Evolutionary conservation across 1,140 invertebrate species (phyloP).

Genomic region (Musca vetustissima): DNA sequence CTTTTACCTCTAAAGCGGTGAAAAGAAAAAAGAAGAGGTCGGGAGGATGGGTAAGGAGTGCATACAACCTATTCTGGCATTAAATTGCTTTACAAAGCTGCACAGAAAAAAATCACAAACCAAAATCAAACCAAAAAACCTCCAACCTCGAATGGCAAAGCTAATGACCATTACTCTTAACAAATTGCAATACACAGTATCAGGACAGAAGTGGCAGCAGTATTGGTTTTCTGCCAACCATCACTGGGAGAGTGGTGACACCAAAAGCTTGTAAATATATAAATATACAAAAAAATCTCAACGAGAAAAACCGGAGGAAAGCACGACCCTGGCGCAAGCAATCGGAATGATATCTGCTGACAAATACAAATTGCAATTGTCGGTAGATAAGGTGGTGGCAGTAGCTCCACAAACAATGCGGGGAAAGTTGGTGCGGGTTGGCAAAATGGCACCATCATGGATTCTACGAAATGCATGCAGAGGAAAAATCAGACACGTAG

Average conservation of each 20-base stretch:
- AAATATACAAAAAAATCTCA: background rate
- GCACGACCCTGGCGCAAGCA: background rate
- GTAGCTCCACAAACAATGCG: too few species aligned
- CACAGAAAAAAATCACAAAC: background rate
- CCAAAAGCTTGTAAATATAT: constrained; percentile 7
- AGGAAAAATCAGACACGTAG: too few species aligned
- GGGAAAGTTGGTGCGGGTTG: too few species aligned
- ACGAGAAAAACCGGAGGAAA: background rate
- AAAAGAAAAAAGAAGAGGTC: too few species aligned
- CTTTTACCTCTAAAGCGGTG: too few species aligned
- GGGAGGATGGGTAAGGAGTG: too few species aligned
- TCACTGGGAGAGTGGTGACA: background rate
- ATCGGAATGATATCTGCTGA: constrained; percentile 9
- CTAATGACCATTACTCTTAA: constrained; percentile 23
- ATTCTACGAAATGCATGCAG: too few species aligned
- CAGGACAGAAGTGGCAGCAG: too few species aligned
- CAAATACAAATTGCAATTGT: constrained; percentile 19
- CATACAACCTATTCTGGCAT: background rate
- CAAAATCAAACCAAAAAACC: background rate
- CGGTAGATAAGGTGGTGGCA: too few species aligned
- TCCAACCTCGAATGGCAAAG: background rate
- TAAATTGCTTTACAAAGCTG: background rate
- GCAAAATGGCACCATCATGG: too few species aligned
- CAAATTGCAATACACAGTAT: background rate
- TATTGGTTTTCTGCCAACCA: too few species aligned